Percentiles rank a stretch among this genome's conserved stretches.
These are phyloP conservation scores for Ranitomeya variabilis DNA, from an alignment of 2,113 vertebrate species.

Conservation along the genomic window DNA sequence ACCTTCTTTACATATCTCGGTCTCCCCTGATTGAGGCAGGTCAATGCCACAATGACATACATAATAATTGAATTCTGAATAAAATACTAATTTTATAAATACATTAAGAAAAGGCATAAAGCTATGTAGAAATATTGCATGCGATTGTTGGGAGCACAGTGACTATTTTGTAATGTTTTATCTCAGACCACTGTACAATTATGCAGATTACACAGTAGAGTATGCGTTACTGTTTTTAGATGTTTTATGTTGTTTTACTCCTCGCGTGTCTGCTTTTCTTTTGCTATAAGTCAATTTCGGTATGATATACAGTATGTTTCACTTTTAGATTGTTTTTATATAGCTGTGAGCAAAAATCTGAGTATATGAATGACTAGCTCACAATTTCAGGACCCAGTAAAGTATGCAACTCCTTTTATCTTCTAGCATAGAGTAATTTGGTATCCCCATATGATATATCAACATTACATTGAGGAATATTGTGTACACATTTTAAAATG, in stretches of 20 bases:
- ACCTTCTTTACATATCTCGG: too few relatives aligned
- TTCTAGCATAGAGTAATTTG: slow-evolving; percentile 11
- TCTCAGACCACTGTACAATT: not conserved
- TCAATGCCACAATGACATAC: too few relatives aligned
- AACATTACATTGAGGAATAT: not conserved
- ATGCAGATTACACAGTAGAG: not conserved
- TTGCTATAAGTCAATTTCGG: not conserved
- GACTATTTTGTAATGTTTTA: not conserved
- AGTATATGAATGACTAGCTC: not conserved
- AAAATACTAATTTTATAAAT: too few relatives aligned
- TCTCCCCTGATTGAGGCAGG: too few relatives aligned
- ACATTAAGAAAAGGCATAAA: not conserved
- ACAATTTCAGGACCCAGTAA: not conserved
- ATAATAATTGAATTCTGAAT: too few relatives aligned
- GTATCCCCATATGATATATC: not conserved
- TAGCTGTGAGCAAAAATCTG: not conserved
- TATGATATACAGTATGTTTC: not conserved
- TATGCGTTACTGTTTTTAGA: not conserved
- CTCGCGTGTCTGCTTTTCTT: not conserved
- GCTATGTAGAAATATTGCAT: not conserved
- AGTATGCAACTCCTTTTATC: slow-evolving; percentile 14
- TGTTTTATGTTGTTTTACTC: not conserved
- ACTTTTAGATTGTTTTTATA: not conserved
- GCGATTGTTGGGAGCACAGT: not conserved
- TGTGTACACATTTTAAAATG: not conserved